Evolutionary conservation across 2,113 vertebrate species (phyloP).

Genomic region (Condylura cristata): DNA sequence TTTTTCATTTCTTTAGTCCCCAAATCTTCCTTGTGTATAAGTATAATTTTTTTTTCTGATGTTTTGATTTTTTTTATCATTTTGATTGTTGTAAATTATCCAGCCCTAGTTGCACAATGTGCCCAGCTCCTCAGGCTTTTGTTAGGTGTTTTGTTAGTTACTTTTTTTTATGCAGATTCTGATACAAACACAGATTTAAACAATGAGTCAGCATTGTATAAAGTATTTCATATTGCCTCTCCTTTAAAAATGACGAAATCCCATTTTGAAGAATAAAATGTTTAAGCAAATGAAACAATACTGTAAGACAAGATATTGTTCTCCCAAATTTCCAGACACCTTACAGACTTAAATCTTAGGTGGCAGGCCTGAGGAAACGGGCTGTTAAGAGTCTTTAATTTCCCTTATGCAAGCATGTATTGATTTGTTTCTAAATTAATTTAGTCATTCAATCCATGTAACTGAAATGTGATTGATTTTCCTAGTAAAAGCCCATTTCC

Average conservation of each 20-base stretch:
- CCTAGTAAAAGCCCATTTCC: background rate
- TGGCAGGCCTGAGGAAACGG: background rate
- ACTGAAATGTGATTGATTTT: background rate
- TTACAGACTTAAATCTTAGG: background rate
- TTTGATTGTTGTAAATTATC: conserved; percentile 1
- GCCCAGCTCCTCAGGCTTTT: background rate
- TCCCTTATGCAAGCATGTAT: background rate
- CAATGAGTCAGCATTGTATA: background rate
- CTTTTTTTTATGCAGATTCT: background rate
- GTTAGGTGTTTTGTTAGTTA: background rate
- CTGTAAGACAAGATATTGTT: conserved; percentile 29
- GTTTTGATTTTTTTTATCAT: conserved; percentile 37
- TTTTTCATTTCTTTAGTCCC: background rate
- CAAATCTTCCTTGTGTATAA: background rate
- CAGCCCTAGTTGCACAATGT: background rate
- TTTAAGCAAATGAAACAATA: background rate
- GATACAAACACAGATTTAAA: background rate
- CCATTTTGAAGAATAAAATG: background rate
- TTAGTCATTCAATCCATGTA: background rate
- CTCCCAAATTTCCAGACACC: background rate
- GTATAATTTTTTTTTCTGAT: conserved; percentile 17
- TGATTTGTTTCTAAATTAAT: background rate
- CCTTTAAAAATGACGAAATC: background rate
- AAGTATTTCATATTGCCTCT: background rate
- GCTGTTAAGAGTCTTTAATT: background rate